phyloP scores from a whole-genome alignment of 2,113 vertebrate species.

The Cisticola juncidis region DNA sequence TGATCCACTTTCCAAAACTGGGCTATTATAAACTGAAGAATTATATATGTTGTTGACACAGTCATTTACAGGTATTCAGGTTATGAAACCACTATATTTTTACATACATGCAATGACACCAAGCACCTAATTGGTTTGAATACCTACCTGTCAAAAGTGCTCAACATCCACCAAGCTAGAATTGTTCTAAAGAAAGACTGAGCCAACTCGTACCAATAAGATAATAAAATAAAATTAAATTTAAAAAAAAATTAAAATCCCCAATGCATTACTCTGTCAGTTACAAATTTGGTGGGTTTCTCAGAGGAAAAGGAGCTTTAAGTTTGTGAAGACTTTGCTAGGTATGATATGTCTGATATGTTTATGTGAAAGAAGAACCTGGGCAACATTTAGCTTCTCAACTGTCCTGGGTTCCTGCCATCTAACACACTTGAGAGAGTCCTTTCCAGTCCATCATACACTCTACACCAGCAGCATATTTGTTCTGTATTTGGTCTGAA shows the following conservation, averaged over 20 bases:
- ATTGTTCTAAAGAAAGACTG: background rate
- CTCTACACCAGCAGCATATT: background rate
- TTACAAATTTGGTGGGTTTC: background rate
- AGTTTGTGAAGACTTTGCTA: background rate
- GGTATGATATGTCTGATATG: background rate
- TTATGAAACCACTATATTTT: background rate
- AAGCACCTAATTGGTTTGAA: background rate
- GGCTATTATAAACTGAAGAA: background rate
- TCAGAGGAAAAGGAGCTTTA: background rate
- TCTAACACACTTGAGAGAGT: background rate
- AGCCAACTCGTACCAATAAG: background rate
- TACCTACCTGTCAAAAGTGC: background rate
- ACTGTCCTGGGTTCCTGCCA: background rate
- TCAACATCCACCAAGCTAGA: background rate
- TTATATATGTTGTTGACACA: background rate
- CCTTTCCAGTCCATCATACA: background rate
- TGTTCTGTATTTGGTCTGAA: background rate
- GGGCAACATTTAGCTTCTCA: background rate
- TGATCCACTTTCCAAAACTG: background rate
- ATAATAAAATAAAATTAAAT: background rate
- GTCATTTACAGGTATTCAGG: background rate
- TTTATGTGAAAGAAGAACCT: background rate
- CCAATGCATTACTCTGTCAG: background rate
- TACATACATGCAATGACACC: background rate
- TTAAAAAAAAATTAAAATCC: background rate